Evolutionary conservation across 2,888 invertebrate species (phyloP), one percentile per base, ranked within the genome.

Genomic region (Chrysolina americana): DNA sequence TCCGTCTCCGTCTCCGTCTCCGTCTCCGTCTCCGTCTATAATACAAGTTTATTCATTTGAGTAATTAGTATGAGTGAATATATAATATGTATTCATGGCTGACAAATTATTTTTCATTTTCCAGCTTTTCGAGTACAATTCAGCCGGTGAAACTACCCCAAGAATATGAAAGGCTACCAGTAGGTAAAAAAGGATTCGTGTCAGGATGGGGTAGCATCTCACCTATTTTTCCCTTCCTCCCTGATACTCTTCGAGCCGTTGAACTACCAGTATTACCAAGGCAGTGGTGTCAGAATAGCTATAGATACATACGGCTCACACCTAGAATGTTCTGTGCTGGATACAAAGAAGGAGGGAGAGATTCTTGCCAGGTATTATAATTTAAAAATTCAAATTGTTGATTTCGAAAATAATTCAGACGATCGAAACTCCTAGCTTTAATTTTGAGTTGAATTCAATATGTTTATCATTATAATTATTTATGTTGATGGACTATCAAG

Each of bases 251-350:
- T 28, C 74, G 76, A 63, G 79, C 78, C 11, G 77, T 78, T 9
- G 69, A 77, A 66, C 28, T 83, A 0, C 76, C 78, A 1, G 68
- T 81, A 15, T n/a, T 74, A 11, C 28, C 72, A 17, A 17, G 2
- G 10, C 21, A 70, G 15, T 41, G 19, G n/a, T 83, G 82, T 53
- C 59, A 63, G n/a, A 65, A 1, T 0, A 64, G 56, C 41, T 83
- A 81, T 56, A n/a, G 19, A 10, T 23, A 63, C n/a, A 15, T 79
- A 9, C 8, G 44, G 0, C 66, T 81, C 17, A 73, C 76, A 3
- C 15, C 72, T 1, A 76, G 71, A 59, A 76, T 79, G 78, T 82
- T 83, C 68, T 83, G 83, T 68, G 83, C 82, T 62, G 83, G 83
- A 15, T 78, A 71, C 44, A n/a, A 11, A 8, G 56, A 77, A 56